Conservation (phyloP, 1,140 invertebrate genomes). For the Monomorium pharaonis region DNA sequence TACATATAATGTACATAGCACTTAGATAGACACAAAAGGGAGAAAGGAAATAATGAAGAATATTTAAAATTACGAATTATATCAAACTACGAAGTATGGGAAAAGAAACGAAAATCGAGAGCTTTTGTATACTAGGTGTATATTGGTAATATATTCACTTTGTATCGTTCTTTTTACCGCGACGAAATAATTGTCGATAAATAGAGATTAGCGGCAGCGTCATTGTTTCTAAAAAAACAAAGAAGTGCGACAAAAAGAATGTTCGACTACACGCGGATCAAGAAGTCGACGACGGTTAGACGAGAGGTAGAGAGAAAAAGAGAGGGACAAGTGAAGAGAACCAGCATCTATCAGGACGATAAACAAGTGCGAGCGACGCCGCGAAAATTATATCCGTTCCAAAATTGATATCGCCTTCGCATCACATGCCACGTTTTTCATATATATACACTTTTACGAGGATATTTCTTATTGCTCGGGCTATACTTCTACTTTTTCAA, state of each 20-base stretch:
- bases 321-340: too few species aligned
- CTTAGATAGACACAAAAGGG: constrained; percentile 82
- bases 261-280: constrained; percentile 15
- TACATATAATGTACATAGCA: constrained; percentile 84
- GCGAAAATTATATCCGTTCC: constrained; percentile 71
- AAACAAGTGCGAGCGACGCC: not conserved
- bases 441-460: not conserved
- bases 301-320: not conserved
- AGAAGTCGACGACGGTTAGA: constrained; percentile 6
- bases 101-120: constrained; percentile 75
- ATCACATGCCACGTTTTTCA: constrained; percentile 22
- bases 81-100: constrained; percentile 76
- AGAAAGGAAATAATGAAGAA: constrained; percentile 74
- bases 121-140: constrained; percentile 71
- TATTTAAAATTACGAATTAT: constrained; percentile 80
- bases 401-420: constrained; percentile 65
- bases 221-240: constrained; percentile 22
- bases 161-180: constrained; percentile 59
- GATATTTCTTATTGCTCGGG: constrained; percentile 34
- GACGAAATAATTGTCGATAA: constrained; percentile 44
- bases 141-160: constrained; percentile 60
- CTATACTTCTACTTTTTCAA: constrained; percentile 51
- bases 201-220: constrained; percentile 42
- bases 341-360: not conserved
- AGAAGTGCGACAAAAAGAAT: constrained; percentile 22